A percentile compares a stretch with the other conserved stretches of the same genome.
These are phyloP conservation scores for Apostichopus parvimensis DNA, from an alignment of 35 echinoderm and acorn worm species.

Conservation along the genomic window DNA sequence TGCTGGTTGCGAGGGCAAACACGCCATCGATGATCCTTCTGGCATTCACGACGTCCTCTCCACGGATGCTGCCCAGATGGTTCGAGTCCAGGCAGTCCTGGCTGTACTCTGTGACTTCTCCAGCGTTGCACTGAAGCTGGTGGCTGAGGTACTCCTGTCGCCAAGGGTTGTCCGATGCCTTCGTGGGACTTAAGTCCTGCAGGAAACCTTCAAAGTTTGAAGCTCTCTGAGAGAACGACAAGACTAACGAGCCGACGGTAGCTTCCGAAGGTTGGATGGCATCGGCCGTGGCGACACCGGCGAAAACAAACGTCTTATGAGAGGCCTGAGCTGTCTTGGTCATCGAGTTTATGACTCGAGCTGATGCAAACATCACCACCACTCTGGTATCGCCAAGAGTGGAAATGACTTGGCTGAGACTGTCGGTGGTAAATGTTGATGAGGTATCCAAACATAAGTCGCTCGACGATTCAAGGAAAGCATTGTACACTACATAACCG, in stretches of 20 bases:
- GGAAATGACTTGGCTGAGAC: neutral
- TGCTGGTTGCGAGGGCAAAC: conserved; percentile 23
- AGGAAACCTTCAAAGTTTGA: neutral
- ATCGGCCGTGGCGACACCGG: neutral
- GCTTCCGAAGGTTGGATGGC: neutral
- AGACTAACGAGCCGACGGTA: conserved; percentile 12
- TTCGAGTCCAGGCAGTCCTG: neutral
- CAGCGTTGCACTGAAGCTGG: conserved; percentile 5
- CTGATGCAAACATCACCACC: conserved; percentile 24
- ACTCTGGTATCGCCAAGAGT: neutral
- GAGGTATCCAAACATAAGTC: neutral
- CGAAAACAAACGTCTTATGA: conserved; percentile 37
- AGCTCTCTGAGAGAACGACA: neutral
- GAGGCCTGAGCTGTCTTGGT: neutral
- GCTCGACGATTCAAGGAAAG: neutral
- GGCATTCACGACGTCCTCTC: neutral
- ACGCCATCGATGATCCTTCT: conserved; percentile 20
- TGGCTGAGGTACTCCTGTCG: neutral
- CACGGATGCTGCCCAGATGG: neutral
- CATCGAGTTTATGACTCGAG: neutral
- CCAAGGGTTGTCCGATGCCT: conserved; percentile 10
- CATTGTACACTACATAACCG: conserved; percentile 8
- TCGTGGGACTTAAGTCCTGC: neutral
- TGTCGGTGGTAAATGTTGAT: neutral
- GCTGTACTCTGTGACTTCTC: neutral